Base-by-base conservation (phyloP, 2,797 vertebrate species). In the Macropodus opercularis region DNA sequence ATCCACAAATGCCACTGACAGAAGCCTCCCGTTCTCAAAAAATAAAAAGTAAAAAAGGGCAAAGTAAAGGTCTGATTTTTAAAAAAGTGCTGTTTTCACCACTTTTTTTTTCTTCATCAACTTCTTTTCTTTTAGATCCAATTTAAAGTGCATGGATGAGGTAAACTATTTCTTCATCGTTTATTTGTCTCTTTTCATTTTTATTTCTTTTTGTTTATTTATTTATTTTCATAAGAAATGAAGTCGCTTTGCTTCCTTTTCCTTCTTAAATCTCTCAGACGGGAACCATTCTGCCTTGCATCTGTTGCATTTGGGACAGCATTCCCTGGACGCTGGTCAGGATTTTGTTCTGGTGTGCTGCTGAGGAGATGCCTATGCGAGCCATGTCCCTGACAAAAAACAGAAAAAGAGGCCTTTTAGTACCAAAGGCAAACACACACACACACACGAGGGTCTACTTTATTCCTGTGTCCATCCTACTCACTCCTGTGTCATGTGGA, bases 131-230 rank as follows among this genome's bases (percentile, higher is more conserved):
- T 87, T 85, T 79, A 81, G 55, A 90, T 91, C 90, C 81, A 87
- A 90, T 96, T 98, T 91, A 99, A 99, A 99, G 97, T 99, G 97
- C 97, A 95, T 94, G 95, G 92, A 96, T 96, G 96, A 98, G 95
- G 96, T 98, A 95, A 98, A 97, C 94, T 95, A 97, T 94, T 93
- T 93, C 91, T 94, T 87, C 82, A 89, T 87, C 85, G 86, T 87
- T 89, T 83, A 60, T 81, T 64, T 81, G 78, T 89, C 79, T 86
- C 52, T 79, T 81, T 76, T 67, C 23, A 75, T 80, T 61, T 69
- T 76, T 75, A 8, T 51, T 79, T 38, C 84, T 86, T 78, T 73
- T 74, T 80, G 23, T 86, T 18, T 72, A 53, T 68, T 80, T 83
- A 55, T 80, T 75, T 69, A 17, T 70, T 55, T 78, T 74, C 35